Evolutionary conservation across 2,113 vertebrate species (phyloP), one percentile per base, ranked within the genome.

Genomic region (Odobenus rosmarus): DNA sequence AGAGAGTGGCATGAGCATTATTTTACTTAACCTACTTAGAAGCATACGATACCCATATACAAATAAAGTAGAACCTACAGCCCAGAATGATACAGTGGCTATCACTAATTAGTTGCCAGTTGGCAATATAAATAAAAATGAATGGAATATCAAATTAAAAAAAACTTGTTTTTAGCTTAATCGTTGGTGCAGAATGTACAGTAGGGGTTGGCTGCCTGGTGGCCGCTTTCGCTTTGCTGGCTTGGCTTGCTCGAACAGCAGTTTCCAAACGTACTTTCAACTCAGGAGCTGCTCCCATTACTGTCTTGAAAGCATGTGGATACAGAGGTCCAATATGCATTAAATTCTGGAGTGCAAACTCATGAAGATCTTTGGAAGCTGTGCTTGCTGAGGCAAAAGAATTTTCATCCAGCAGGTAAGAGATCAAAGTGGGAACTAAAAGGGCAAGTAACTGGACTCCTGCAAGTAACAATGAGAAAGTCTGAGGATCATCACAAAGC

Each of bases 131-230:
- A 98, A 98, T 95, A 97, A 95, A 81, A 90, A 80, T 46, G 92
- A 98, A 90, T 95, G 46, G 39, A 90, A 71, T 1, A 69, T 42
- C 67, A 90, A 95, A 96, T 98, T 99, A 99, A 98, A 99, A 99
- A 99, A 99, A 99, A 98, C 99, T 99, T 2, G 99, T 99, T 98
- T 99, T 99, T 81, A 99, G 99, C 99, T 99, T 99, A 98, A 99
- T 99, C 96, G 99, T 99, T 24, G 99, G 99, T 33, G 99, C 99
- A 79, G 99, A 99, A 98, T 99, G 99, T 61, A 99, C 99, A 14
- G 99, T 95, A 26, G 99, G 99, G 98, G 99, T 99, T 84, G 99
- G 98, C 98, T 99, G 99, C 95, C 99, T 98, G 95, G 99, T 99
- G 51, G 99, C 99, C 57, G 99, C 99, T 98, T 99, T 99, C 89